Evolutionary conservation across 2,797 vertebrate species (phyloP).

Genomic region (Smutsia temminckii): DNA sequence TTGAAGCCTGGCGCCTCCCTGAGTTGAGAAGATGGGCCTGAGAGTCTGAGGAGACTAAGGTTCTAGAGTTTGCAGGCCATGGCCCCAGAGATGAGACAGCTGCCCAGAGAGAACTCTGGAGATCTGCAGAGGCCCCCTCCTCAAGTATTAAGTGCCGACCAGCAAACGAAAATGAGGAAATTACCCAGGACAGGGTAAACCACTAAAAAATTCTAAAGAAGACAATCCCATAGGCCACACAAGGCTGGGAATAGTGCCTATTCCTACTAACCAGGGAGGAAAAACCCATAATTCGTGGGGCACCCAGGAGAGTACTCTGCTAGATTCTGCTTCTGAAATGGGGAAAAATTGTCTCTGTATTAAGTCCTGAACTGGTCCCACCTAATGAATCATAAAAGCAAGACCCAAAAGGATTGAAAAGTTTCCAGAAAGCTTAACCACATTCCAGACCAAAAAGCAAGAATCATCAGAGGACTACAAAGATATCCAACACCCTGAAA

Average conservation of each 20-base stretch:
- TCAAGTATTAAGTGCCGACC: background rate
- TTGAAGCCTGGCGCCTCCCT: background rate
- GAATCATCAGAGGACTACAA: background rate
- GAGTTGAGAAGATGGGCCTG: background rate
- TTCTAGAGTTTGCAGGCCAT: background rate
- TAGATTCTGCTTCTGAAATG: background rate
- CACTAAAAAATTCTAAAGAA: background rate
- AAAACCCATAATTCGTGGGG: background rate
- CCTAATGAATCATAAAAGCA: background rate
- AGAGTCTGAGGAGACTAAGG: background rate
- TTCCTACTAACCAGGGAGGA: background rate
- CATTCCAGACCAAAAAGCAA: conserved; percentile 5
- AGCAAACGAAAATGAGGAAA: background rate
- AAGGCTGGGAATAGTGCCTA: background rate
- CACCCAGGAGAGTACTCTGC: background rate
- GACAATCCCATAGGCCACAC: background rate
- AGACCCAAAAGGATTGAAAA: background rate
- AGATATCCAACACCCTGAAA: background rate
- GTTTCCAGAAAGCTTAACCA: background rate
- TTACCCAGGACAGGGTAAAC: background rate
- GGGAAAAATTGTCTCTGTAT: background rate
- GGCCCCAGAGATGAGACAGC: background rate
- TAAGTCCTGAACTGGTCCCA: background rate
- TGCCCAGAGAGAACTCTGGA: background rate
- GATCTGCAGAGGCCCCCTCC: background rate